Evolutionary conservation across 2,113 vertebrate species (phyloP), one percentile per base, ranked within the genome.

Genomic region (Alaudala cheleensis): DNA sequence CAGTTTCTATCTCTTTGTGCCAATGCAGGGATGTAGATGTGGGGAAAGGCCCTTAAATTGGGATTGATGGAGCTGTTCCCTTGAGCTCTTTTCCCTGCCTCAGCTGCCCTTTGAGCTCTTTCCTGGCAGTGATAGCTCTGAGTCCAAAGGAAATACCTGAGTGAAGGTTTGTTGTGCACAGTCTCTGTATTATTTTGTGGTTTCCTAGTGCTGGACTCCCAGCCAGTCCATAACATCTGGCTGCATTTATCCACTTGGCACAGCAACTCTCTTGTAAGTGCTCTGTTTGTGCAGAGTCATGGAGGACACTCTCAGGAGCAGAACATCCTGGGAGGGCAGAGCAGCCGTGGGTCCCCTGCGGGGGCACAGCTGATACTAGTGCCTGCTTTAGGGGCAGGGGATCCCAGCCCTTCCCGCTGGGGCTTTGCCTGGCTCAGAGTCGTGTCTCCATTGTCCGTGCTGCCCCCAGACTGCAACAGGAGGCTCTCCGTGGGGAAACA

Each of bases 11-110:
- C 4, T 5, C 18, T 45, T 1, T 14, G 9, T 74, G 21, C 51
- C n/a, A 47, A 3, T 25, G 20, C 6, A 11, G 11, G 20, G 6
- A 9, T 1, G 9, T 5, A 49, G 78, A 40, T 64, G 20, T 0
- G 10, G 81, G 33, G 28, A 31, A 76, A 25, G 28, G 34, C 22
- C 20, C 29, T 58, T 25, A 37, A 23, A 0, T 5, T 74, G 39
- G 40, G 44, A 19, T 44, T 19, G 15, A 19, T 29, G 21, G 13
- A 71, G 56, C 4, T 5, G 10, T 64, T 90, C 31, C 37, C 28
- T 34, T 44, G 45, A 88, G 45, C 61, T 76, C 49, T 64, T 78
- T 42, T n/a, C 29, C 44, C 37, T 66, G 34, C 44, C 39, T 40
- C 42, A 37, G 4, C 14, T 84, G 60, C 26, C 17, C 44, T 56